These are phyloP conservation scores for Dryococelus australis DNA, from an alignment of 2,888 invertebrate genomes.

Conservation along the genomic window DNA sequence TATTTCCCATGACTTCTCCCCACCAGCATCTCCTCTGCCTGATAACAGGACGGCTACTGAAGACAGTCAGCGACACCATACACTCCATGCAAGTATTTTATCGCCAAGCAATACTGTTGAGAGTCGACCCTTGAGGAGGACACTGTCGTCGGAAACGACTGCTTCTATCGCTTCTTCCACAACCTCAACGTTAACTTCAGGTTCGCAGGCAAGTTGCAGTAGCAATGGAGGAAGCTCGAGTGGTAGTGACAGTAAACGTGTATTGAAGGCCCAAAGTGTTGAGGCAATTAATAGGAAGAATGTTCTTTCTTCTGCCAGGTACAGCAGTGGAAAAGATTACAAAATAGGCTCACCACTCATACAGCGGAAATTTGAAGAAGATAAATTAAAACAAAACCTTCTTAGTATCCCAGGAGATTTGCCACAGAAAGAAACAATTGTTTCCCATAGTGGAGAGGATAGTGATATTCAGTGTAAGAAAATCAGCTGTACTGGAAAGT, in stretches of 20 bases:
- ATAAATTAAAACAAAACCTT: neutral
- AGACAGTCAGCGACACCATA: constrained; percentile 38
- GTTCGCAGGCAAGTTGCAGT: constrained; percentile 72
- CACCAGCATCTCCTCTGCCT: constrained; percentile 73
- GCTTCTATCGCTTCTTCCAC: constrained; percentile 68
- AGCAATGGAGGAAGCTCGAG: constrained; percentile 59
- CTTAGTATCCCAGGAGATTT: neutral
- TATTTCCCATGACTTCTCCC: constrained; percentile 78
- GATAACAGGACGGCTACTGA: constrained; percentile 56
- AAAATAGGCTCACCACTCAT: constrained; percentile 76
- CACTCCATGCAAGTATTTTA: constrained; percentile 40
- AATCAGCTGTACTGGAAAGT: neutral
- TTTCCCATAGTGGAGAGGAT: neutral
- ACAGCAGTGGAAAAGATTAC: constrained; percentile 80
- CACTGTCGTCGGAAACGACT: constrained; percentile 76
- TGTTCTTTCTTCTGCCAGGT: constrained; percentile 85
- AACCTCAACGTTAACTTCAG: constrained; percentile 72
- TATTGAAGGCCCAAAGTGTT: constrained; percentile 80
- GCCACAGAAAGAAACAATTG: neutral
- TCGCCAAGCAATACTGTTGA: constrained; percentile 51
- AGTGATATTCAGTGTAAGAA: neutral
- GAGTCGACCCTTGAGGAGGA: constrained; percentile 63
- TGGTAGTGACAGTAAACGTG: constrained; percentile 69
- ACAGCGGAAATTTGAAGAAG: constrained; percentile 68
- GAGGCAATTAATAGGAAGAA: constrained; percentile 87